Conservation (phyloP, 2,888 invertebrate genomes). For the Drosophila kokeensis region DNA sequence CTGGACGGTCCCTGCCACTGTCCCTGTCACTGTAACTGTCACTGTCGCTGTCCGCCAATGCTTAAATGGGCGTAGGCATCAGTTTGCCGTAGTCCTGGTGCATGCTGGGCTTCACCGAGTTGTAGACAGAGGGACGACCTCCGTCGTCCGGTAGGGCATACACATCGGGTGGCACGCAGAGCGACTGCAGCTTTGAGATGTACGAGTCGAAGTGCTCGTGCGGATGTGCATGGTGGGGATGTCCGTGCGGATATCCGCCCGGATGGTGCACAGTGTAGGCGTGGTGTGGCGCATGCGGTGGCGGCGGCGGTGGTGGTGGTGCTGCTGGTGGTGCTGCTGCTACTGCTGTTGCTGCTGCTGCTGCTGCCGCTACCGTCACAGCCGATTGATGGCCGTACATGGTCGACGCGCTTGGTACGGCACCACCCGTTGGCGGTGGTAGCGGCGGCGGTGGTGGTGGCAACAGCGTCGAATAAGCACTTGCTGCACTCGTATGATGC, state of each 20-base stretch:
- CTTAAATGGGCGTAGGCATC: slow-evolving; percentile 94
- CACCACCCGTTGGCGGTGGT: slow-evolving; percentile 24
- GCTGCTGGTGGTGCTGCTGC: background rate
- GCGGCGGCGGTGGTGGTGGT: slow-evolving; percentile 62
- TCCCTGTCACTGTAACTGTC: background rate
- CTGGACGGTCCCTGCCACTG: background rate
- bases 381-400: slow-evolving; percentile 64
- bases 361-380: slow-evolving; percentile 36
- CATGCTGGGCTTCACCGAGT: slow-evolving; percentile 95
- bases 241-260: slow-evolving; percentile 81
- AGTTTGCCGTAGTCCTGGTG: slow-evolving; percentile 93
- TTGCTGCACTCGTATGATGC: slow-evolving; percentile 46
- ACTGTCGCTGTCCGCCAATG: background rate
- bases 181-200: slow-evolving; percentile 95
- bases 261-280: slow-evolving; percentile 83
- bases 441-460: slow-evolving; percentile 63
- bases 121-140: slow-evolving; percentile 92
- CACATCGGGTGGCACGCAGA: slow-evolving; percentile 92
- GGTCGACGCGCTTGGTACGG: slow-evolving; percentile 11
- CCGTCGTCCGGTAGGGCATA: slow-evolving; percentile 92
- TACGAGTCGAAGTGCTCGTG: slow-evolving; percentile 97
- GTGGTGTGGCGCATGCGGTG: slow-evolving; percentile 77
- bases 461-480: slow-evolving; percentile 66
- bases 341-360: slow-evolving; percentile 44
- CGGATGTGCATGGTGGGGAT: slow-evolving; percentile 87